These are phyloP conservation scores for Poeciliopsis retropinna DNA, from an alignment of 2,113 vertebrate genomes.

Conservation along the genomic window DNA sequence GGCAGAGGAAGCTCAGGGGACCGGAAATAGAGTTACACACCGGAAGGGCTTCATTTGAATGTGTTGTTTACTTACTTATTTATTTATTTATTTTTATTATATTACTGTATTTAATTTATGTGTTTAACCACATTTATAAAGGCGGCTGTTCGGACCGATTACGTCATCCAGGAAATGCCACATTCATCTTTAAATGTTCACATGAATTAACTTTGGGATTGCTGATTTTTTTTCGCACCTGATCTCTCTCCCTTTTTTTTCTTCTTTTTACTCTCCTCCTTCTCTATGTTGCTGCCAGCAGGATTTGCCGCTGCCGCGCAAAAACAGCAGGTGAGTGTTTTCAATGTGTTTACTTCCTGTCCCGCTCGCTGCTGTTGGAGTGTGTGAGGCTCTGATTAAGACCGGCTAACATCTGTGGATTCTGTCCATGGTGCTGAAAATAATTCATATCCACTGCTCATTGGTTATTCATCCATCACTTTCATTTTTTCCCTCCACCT, in stretches of 20 bases:
- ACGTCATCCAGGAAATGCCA: too few relatives aligned
- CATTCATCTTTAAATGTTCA: background rate
- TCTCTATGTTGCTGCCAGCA: conserved; percentile 71
- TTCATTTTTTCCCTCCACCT: background rate
- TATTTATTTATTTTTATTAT: background rate
- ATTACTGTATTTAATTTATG: background rate
- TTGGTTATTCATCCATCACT: conserved; percentile 11
- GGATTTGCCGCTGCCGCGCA: conserved; percentile 83
- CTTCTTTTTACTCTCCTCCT: background rate
- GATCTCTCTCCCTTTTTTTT: conserved; percentile 35
- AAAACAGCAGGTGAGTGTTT: conserved; percentile 82
- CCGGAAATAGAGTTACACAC: background rate
- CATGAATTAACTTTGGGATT: background rate
- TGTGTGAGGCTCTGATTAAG: conserved; percentile 35
- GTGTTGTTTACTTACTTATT: background rate
- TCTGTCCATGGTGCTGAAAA: conserved; percentile 73
- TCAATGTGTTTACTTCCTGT: conserved; percentile 5
- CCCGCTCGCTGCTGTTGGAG: background rate
- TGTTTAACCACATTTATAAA: background rate
- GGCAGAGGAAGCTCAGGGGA: background rate
- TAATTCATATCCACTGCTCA: background rate
- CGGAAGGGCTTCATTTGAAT: background rate
- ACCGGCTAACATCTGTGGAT: conserved; percentile 22
- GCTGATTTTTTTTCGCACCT: conserved; percentile 35
- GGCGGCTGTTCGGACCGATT: too few relatives aligned